A percentile compares a stretch with the other conserved stretches of the same genome.
Evolutionary conservation across 2,888 invertebrate genomes (phyloP).

Genomic region (Thecophora atra): DNA sequence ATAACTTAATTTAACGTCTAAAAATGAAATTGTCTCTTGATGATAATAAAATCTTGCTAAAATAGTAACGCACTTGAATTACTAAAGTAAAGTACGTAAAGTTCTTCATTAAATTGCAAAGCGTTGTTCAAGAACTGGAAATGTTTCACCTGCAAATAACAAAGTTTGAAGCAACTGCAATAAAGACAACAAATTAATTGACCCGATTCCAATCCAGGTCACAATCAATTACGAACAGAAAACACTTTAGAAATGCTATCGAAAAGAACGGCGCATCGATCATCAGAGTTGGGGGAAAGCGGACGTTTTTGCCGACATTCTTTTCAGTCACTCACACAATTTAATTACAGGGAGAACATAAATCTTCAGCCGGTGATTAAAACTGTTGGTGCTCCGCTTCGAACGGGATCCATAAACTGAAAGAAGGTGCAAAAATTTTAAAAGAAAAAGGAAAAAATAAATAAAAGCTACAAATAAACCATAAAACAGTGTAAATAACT

Average conservation of each 20-base stretch:
- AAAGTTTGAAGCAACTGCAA: neutral
- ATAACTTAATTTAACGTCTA: no score
- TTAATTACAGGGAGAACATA: constrained; percentile 1
- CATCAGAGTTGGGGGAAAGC: neutral
- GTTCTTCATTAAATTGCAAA: neutral
- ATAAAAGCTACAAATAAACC: neutral
- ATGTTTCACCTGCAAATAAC: neutral
- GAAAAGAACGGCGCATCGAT: neutral
- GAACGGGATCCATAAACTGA: neutral
- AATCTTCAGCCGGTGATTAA: neutral
- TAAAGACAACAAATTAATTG: constrained; percentile 56
- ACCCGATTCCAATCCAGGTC: constrained; percentile 59
- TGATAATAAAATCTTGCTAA: neutral
- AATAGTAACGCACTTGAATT: neutral
- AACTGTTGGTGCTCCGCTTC: neutral
- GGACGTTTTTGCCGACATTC: neutral
- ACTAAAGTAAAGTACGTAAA: neutral
- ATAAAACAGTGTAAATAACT: neutral
- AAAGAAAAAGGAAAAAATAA: neutral
- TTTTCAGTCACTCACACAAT: neutral
- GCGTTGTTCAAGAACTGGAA: neutral
- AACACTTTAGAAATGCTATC: constrained; percentile 15
- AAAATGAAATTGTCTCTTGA: no score
- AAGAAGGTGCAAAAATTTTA: neutral
- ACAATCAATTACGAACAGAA: constrained; percentile 61